A percentile compares a stretch with the other conserved stretches of the same genome.
Evolutionary conservation across 2,888 invertebrate genomes (phyloP).

Genomic region (Agrilus cyanescens): DNA sequence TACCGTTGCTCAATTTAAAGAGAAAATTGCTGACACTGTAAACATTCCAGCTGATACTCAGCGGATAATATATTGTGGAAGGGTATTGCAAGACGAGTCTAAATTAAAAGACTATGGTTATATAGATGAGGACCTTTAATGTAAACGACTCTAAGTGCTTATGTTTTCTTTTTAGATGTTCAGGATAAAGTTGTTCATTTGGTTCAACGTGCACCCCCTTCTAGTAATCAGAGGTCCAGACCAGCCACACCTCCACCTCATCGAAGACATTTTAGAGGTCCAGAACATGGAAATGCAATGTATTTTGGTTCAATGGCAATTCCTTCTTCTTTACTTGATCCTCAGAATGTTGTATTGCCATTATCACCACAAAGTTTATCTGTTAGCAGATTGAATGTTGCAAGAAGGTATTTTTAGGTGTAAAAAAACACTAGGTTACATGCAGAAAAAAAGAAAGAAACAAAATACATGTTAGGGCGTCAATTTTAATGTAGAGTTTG

Average conservation of each 20-base stretch:
- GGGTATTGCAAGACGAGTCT: constrained; percentile 81
- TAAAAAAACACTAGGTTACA: too few relatives aligned
- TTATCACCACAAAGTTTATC: constrained; percentile 40
- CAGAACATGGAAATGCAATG: constrained; percentile 39
- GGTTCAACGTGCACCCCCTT: constrained; percentile 77
- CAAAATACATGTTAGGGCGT: too few relatives aligned
- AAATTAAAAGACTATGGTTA: constrained; percentile 75
- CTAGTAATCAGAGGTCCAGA: constrained; percentile 20
- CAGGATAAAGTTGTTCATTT: constrained; percentile 87
- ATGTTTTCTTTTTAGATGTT: constrained; percentile 49
- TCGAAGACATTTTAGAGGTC: constrained; percentile 18
- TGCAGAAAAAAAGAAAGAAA: too few relatives aligned
- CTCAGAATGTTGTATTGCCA: constrained; percentile 36
- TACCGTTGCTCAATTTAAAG: constrained; percentile 72
- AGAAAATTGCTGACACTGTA: constrained; percentile 64
- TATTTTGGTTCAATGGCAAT: constrained; percentile 48
- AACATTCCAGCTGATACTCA: constrained; percentile 72
- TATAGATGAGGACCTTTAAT: constrained; percentile 13
- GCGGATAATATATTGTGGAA: constrained; percentile 88
- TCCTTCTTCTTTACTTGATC: constrained; percentile 38
- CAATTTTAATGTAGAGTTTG: too few relatives aligned
- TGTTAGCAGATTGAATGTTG: constrained; percentile 40
- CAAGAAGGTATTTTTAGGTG: constrained; percentile 28
- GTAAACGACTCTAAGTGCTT: not conserved
- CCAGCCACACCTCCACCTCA: constrained; percentile 19